A percentile compares a stretch with the other conserved stretches of the same genome.
Evolutionary conservation across 2,888 invertebrate genomes (phyloP).

Genomic region (Sphinx pinastri): DNA sequence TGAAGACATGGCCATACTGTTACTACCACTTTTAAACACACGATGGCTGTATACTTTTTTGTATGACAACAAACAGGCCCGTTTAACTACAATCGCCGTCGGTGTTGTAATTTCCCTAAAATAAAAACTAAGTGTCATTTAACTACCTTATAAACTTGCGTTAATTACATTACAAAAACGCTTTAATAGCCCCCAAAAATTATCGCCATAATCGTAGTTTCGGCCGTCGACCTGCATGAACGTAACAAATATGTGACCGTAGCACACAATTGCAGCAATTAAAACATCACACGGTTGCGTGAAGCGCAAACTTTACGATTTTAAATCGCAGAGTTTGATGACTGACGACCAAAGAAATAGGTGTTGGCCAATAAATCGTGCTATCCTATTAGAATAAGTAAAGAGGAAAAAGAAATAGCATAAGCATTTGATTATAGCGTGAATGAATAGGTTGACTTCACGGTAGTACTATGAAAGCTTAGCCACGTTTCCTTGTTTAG

Average conservation of each 20-base stretch:
- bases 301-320: neutral
- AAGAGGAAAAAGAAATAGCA: no score
- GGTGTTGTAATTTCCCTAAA: neutral
- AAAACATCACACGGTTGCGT: neutral
- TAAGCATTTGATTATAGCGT: no score
- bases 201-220: slow-evolving; percentile 3
- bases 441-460: no score
- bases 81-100: no score
- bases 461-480: no score
- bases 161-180: slow-evolving; percentile 5
- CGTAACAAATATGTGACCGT: slow-evolving; percentile 11
- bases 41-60: no score
- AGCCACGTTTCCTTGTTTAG: neutral
- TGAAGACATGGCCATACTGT: no score
- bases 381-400: no score
- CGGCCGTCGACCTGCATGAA: slow-evolving; percentile 10
- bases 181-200: neutral
- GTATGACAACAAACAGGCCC: no score
- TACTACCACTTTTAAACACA: no score
- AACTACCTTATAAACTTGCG: neutral
- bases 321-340: neutral
- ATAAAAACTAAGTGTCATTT: neutral
- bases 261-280: slow-evolving; percentile 21
- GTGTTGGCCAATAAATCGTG: no score
- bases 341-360: no score